Base-by-base conservation (phyloP, 2,113 vertebrate species). In the Crotophaga sulcirostris region DNA sequence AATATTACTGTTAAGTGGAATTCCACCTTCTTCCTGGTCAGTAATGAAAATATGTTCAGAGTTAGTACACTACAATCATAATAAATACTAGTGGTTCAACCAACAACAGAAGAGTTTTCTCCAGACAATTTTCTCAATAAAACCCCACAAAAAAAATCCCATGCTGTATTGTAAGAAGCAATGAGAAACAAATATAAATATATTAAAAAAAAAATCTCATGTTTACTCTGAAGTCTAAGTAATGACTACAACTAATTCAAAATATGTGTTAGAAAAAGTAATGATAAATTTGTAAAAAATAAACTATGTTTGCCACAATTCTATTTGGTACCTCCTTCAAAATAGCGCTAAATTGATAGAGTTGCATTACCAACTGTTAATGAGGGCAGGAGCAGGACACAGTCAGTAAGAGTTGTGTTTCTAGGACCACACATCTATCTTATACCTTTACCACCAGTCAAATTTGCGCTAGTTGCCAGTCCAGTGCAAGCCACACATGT, bases 401-500 rank as follows among this genome's bases (percentile, higher is more conserved):
- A 45, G 23, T 23, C 55, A 51, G 28, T 42, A 70, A 10, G 9
- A 42, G 11, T 55, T 31, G 40, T 13, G 7, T 51, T 54, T 29
- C 7, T 16, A 74, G 33, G 34, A 56, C 40, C 33, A 26, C 8
- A 34, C 7, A 56, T 21, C 24, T 63, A 45, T 29, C 8, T 28
- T n/a, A 11, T 28, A 45, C 13, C 24, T 63, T 67, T 52, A 56
- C 16, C 21, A 78, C 4, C 34, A 58, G 31, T 34, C 38, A 60
- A n/a, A 51, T 34, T 11, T 55, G 15, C 15, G 45, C 24, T 6
- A 21, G n/a, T 34, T 40, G 14, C n/a, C 19, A 40, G 73, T 5
- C 18, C 3, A 8, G 18, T 14, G 16, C 16, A 70, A 64, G 20
- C 24, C 69, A 55, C 2, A 4, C 7, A 5, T 0, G 2, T 13